Conservation (phyloP, 2,888 invertebrate species). For the Hofmannophila pseudospretella region DNA sequence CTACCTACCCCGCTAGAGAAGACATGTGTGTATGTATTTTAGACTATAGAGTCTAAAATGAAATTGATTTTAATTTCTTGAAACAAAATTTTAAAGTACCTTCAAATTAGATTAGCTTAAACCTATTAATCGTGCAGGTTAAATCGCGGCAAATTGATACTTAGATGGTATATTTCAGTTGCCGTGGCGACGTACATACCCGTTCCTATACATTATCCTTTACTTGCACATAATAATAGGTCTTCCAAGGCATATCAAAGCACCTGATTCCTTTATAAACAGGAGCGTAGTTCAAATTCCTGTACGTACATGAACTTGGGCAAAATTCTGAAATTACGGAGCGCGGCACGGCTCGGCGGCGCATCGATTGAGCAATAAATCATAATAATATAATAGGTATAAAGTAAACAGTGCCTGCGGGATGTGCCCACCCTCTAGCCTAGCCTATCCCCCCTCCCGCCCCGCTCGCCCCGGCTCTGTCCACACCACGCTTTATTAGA, state of each 20-base stretch:
- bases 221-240: no score
- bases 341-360: constrained; percentile 31
- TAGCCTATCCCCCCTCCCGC: constrained; percentile 28
- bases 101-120: no score
- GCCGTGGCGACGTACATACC: no score
- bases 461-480: constrained; percentile 23
- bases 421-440: constrained; percentile 31
- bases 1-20: no score
- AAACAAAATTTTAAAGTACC: no score
- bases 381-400: constrained; percentile 69
- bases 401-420: constrained; percentile 60
- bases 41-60: no score
- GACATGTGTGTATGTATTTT: no score
- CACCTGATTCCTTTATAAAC: constrained; percentile 50
- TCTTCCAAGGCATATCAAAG: constrained; percentile 49
- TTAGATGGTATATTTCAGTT: no score
- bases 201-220: no score
- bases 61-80: no score
- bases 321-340: constrained; percentile 60
- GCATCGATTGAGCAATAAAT: constrained; percentile 72
- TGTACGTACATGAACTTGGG: constrained; percentile 48
- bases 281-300: constrained; percentile 65
- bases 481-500: constrained; percentile 34
- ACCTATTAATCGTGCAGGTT: no score
- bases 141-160: no score